Evolutionary conservation across 2,797 vertebrate species (phyloP), one percentile per base, ranked within the genome.

Genomic region (Tragopan temminckii): DNA sequence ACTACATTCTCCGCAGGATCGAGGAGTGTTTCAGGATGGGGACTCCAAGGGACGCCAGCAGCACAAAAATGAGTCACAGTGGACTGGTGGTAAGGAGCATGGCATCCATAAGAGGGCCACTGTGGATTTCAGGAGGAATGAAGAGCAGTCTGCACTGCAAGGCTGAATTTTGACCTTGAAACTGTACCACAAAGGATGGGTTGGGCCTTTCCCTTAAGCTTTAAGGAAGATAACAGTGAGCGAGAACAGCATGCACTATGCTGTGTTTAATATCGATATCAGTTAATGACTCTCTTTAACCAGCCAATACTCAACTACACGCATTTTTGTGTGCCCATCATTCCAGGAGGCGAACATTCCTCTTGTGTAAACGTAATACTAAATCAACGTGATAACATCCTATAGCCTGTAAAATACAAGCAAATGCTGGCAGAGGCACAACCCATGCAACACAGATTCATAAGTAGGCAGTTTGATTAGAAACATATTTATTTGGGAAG

Each of bases 51-150:
- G 6, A 58, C 27, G 31, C 38, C 14, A 53, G 45, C 45, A 24
- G 29, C 62, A 20, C 7, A 7, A 66, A 61, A 55, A 2, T 4
- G 25, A 45, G 43, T 27, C 43, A 10, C 24, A 35, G 24, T 53
- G 48, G 7, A 11, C 45, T 8, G 9, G n/a, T 58, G 42, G 36
- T 29, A 21, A 67, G 6, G 29, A 40, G 53, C 0, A 0, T 52
- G 58, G 23, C 63, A 45, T 71, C 36, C 33, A 12, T 0, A 1
- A 36, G 46, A 35, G 9, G 9, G 45, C 48, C 0, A 1, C n/a
- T 61, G 13, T 76, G 46, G 24, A 29, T 83, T 55, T 57, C 21
- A 21, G 13, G 20, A 24, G 35, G 13, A 12, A 35, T 58, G 42
- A 21, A 35, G 21, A 43, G 3, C 24, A 31, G 27, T 43, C 57